Percentiles rank a stretch among this genome's conserved stretches.
Evolutionary conservation across 2,888 invertebrate genomes (phyloP).

Genomic region (Ochropacha duplaris): DNA sequence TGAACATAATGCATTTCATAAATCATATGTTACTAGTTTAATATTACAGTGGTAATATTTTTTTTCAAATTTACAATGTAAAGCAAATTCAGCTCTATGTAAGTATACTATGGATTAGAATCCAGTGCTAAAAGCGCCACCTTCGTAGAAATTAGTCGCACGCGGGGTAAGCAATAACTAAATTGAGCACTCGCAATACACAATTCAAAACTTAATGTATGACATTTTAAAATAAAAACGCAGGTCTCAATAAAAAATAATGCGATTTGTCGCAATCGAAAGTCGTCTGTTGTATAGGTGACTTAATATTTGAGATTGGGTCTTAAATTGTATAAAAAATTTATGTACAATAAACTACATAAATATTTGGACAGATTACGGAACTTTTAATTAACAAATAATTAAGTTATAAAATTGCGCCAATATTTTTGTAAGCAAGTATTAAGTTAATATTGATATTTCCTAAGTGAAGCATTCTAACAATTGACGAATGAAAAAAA

Average conservation of each 20-base stretch:
- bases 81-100: too few relatives aligned
- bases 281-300: not conserved
- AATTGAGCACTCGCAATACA: slow-evolving; percentile 61
- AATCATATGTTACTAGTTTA: too few relatives aligned
- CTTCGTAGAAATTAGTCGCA: slow-evolving; percentile 40
- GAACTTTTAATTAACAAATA: not conserved
- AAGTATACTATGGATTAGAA: not conserved
- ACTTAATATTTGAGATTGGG: slow-evolving; percentile 9
- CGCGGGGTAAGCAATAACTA: slow-evolving; percentile 51
- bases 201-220: slow-evolving; percentile 33
- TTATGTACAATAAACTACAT: slow-evolving; percentile 51
- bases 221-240: slow-evolving; percentile 18
- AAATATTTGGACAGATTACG: slow-evolving; percentile 24
- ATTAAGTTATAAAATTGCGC: not conserved
- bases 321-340: slow-evolving; percentile 42
- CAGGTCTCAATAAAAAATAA: not conserved
- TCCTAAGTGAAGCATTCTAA: too few relatives aligned
- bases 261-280: not conserved
- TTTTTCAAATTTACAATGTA: not conserved
- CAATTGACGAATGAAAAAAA: too few relatives aligned
- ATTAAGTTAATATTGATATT: too few relatives aligned
- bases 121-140: not conserved
- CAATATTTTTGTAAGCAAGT: not conserved
- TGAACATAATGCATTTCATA: too few relatives aligned
- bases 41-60: too few relatives aligned